Evolutionary conservation across 1,140 invertebrate genomes (phyloP).

Genomic region (Hypsibius dujardini): DNA sequence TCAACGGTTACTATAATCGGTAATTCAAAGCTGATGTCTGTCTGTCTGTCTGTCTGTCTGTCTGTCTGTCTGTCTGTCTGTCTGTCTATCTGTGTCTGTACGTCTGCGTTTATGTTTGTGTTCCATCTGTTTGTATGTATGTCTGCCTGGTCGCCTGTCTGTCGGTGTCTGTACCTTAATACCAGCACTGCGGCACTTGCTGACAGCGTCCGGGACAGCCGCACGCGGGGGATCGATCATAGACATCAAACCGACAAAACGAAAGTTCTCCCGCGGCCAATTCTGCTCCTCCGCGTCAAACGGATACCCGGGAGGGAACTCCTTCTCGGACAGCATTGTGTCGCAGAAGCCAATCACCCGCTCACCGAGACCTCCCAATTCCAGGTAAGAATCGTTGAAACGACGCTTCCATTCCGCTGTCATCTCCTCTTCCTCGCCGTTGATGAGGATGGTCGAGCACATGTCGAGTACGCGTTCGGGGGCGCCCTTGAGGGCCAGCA

Average conservation of each 20-base stretch:
- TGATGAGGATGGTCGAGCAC: slow-evolving; percentile 84
- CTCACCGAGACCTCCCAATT: slow-evolving; percentile 91
- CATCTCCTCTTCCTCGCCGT: slow-evolving; percentile 79
- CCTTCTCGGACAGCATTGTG: slow-evolving; percentile 63
- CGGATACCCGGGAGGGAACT: slow-evolving; percentile 65
- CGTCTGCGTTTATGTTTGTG: too few relatives aligned
- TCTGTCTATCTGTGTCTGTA: too few relatives aligned
- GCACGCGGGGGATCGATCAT: slow-evolving; percentile 98
- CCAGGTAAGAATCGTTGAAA: slow-evolving; percentile 94
- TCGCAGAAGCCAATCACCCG: slow-evolving; percentile 80
- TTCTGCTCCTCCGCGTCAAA: slow-evolving; percentile 86
- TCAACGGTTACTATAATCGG: slow-evolving; percentile 1
- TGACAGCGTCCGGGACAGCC: slow-evolving; percentile 83
- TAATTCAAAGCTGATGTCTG: slow-evolving; percentile 23
- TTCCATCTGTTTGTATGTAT: too few relatives aligned
- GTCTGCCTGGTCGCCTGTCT: too few relatives aligned
- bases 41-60: too few relatives aligned
- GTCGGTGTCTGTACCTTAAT: slow-evolving; percentile 47
- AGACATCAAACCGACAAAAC: slow-evolving; percentile 94
- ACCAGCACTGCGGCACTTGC: slow-evolving; percentile 93
- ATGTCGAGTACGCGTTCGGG: slow-evolving; percentile 92
- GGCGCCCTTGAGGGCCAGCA: slow-evolving; percentile 99
- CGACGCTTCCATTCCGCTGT: slow-evolving; percentile 90
- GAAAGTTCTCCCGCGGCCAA: slow-evolving; percentile 76
- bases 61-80: too few relatives aligned